These are phyloP conservation scores for Pocota personata DNA, from an alignment of 2,888 invertebrate genomes.

Conservation along the genomic window DNA sequence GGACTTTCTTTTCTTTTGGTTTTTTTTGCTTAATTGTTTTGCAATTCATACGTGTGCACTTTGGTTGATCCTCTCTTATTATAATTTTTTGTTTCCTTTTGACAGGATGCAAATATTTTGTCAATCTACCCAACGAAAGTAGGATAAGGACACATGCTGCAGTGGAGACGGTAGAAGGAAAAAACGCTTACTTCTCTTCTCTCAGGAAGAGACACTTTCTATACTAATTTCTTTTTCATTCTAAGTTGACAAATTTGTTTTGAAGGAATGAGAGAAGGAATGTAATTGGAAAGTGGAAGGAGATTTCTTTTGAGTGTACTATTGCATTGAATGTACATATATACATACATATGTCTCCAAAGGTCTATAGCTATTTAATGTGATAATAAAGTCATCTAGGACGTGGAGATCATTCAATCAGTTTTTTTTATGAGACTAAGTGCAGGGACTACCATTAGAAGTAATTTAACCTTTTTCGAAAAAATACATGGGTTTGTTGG, in stretches of 20 bases:
- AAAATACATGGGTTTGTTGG: too few relatives aligned
- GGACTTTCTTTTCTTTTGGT: not conserved
- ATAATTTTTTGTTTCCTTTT: not conserved
- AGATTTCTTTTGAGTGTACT: not conserved
- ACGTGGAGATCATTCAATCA: too few relatives aligned
- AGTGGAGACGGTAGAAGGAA: not conserved
- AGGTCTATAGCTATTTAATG: too few relatives aligned
- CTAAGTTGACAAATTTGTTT: not conserved
- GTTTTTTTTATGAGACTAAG: too few relatives aligned
- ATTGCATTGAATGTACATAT: too few relatives aligned
- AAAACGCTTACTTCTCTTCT: not conserved
- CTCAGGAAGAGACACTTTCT: not conserved
- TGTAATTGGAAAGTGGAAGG: not conserved
- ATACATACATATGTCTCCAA: too few relatives aligned
- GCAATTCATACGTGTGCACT: slow-evolving; percentile 1
- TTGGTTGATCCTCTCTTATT: not conserved
- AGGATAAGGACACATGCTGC: not conserved
- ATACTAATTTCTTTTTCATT: not conserved
- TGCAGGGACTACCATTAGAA: too few relatives aligned
- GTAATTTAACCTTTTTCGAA: too few relatives aligned
- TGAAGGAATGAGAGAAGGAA: not conserved
- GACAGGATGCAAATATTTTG: not conserved
- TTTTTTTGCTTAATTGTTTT: not conserved
- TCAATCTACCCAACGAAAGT: not conserved
- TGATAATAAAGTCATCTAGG: too few relatives aligned